These are phyloP conservation scores for Budorcas taxicolor DNA, from an alignment of 2,113 vertebrate genomes.

Conservation along the genomic window DNA sequence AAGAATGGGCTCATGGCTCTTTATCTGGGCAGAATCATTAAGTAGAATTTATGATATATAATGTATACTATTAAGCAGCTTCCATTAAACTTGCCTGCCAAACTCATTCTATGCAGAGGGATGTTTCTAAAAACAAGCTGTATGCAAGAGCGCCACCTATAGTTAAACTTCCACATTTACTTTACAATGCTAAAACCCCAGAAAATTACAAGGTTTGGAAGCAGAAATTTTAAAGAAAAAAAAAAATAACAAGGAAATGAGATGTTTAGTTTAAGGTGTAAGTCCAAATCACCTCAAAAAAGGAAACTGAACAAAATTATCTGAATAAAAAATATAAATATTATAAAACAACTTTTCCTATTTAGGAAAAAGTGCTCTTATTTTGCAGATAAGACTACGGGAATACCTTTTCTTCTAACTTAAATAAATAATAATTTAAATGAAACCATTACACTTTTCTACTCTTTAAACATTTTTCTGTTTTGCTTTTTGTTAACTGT, in stretches of 20 bases:
- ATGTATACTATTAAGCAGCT: constrained; percentile 62
- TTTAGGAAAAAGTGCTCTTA: not conserved
- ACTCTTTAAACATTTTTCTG: not conserved
- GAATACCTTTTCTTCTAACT: not conserved
- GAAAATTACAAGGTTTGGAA: not conserved
- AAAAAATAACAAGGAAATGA: constrained; percentile 22
- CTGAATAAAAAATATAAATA: not conserved
- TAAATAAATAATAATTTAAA: not conserved
- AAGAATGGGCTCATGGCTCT: constrained; percentile 70
- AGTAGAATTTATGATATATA: constrained; percentile 63
- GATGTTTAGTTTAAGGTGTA: not conserved
- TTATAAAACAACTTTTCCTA: not conserved
- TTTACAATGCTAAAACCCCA: constrained; percentile 35
- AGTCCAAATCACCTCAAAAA: not conserved
- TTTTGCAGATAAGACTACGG: not conserved
- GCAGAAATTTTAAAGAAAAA: constrained; percentile 28
- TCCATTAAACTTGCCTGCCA: constrained; percentile 66
- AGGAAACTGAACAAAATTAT: not conserved
- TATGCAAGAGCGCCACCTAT: constrained; percentile 64
- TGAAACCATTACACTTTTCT: not conserved
- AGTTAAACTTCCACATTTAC: constrained; percentile 57
- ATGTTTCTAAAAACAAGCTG: constrained; percentile 33
- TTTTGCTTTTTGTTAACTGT: not conserved
- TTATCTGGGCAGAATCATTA: constrained; percentile 71
- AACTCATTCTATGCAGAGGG: constrained; percentile 23